Evolutionary conservation across 2,797 vertebrate species (phyloP).

Genomic region (Hyperoplus immaculatus): DNA sequence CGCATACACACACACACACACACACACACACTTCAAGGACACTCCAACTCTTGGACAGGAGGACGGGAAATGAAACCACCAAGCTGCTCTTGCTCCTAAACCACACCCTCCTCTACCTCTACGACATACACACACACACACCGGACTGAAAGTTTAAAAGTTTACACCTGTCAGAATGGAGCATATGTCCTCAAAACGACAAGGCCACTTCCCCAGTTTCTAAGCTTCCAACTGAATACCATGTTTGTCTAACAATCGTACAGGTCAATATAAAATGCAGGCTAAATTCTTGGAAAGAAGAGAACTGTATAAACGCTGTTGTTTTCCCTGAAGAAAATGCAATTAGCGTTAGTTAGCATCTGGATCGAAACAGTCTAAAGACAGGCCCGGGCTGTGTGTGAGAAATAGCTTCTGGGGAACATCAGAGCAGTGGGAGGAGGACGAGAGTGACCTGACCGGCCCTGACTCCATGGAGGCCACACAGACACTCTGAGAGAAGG

Average conservation of each 20-base stretch:
- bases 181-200: not conserved
- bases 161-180: not conserved
- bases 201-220: not conserved
- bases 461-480: slow-evolving; percentile 46
- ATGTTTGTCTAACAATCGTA: not conserved
- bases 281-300: not conserved
- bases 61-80: not conserved
- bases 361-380: slow-evolving; percentile 17
- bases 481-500: slow-evolving; percentile 30
- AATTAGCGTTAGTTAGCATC: slow-evolving; percentile 23
- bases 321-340: slow-evolving; percentile 9
- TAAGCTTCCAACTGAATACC: not conserved
- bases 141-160: not conserved
- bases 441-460: slow-evolving; percentile 43
- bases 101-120: not conserved
- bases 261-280: not conserved
- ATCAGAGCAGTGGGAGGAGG: slow-evolving; percentile 36
- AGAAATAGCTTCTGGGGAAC: slow-evolving; percentile 32
- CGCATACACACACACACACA: too few relatives aligned
- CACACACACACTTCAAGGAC: not conserved
- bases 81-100: not conserved
- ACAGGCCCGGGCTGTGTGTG: slow-evolving; percentile 24
- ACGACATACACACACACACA: not conserved
- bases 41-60: not conserved
- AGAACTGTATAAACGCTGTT: not conserved